Evolutionary conservation across 2,888 invertebrate genomes (phyloP).

Genomic region (Euplexia lucipara): DNA sequence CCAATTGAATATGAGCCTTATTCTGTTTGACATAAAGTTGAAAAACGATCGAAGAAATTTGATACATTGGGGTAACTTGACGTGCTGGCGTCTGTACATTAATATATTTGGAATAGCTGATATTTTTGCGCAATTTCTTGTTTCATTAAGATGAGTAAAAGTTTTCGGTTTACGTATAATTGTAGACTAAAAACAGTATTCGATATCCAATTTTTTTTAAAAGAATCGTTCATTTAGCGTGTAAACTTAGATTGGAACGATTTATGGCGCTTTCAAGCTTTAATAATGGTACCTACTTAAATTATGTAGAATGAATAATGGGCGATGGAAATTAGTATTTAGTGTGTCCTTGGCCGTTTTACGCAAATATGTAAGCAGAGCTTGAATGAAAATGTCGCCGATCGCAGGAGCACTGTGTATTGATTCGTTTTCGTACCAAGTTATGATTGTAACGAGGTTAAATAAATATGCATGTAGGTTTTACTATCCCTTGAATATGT

Average conservation of each 20-base stretch:
- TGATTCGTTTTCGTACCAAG: slow-evolving; percentile 56
- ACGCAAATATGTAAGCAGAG: slow-evolving; percentile 25
- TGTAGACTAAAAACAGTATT: too few relatives aligned
- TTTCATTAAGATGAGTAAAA: too few relatives aligned
- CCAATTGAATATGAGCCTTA: too few relatives aligned
- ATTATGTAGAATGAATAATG: slow-evolving; percentile 30
- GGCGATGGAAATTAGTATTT: slow-evolving; percentile 45
- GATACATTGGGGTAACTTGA: too few relatives aligned
- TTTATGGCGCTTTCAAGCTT: slow-evolving; percentile 40
- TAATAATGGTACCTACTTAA: slow-evolving; percentile 31
- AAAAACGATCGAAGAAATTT: too few relatives aligned
- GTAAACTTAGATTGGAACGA: slow-evolving; percentile 46
- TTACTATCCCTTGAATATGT: slow-evolving; percentile 47
- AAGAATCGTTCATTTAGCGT: slow-evolving; percentile 56
- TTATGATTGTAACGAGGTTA: slow-evolving; percentile 60
- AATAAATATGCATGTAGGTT: slow-evolving; percentile 61
- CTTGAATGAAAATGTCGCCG: slow-evolving; percentile 55
- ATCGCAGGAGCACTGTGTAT: slow-evolving; percentile 44
- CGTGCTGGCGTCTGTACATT: too few relatives aligned
- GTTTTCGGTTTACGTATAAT: too few relatives aligned
- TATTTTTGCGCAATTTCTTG: too few relatives aligned
- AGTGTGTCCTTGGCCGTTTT: slow-evolving; percentile 38
- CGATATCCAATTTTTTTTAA: too few relatives aligned
- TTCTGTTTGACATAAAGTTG: too few relatives aligned
- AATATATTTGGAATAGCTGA: too few relatives aligned